Base-by-base conservation (phyloP, 2,113 vertebrate genomes). In the Mus spicilegus region DNA sequence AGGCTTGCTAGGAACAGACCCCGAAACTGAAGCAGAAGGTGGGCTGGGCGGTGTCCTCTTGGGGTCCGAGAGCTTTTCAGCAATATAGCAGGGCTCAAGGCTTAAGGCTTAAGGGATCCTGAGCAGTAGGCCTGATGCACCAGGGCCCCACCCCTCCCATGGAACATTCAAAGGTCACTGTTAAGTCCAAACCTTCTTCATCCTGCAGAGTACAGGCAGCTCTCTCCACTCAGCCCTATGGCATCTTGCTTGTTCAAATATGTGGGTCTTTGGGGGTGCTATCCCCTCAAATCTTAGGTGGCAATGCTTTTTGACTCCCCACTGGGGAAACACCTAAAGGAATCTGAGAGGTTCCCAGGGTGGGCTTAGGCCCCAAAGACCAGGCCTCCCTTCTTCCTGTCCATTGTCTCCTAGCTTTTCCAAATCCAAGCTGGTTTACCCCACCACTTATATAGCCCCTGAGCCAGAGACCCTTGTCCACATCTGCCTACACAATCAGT, bases 151-250 rank as follows among this genome's bases (percentile, higher is more conserved):
- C 28, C 49, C 8, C n/a, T 51, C 49, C 30, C 1, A 2, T 49
- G 1, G 56, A 65, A 54, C 58, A 77, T 69, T 75, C 51, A 0
- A 91, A 95, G 96, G 93, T 96, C 89, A 95, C 86, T 0, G 2
- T 73, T 78, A 51, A 58, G 19, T 39, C 33, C 61, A 82, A 85
- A 51, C 46, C 78, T 81, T 19, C 17, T 54, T 56, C 61, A 13
- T 51, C 72, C 70, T 63, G n/a, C 2, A 39, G 6, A 1, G 36
- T 36, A 63, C 30, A 77, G 76, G 76, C 86, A 76, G 26, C n/a
- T 8, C 58, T 28, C 28, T 42, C 67, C 39, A 20, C 33, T 33
- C 7, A 56, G 11, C 28, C 28, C 70, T 33, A 22, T 0, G 3
- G 87, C 65, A 82, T 94, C 69, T 80, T 5, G 0, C 46, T 33